Conservation (phyloP, 2,888 invertebrate species). For the Tryphoninae sp. region DNA sequence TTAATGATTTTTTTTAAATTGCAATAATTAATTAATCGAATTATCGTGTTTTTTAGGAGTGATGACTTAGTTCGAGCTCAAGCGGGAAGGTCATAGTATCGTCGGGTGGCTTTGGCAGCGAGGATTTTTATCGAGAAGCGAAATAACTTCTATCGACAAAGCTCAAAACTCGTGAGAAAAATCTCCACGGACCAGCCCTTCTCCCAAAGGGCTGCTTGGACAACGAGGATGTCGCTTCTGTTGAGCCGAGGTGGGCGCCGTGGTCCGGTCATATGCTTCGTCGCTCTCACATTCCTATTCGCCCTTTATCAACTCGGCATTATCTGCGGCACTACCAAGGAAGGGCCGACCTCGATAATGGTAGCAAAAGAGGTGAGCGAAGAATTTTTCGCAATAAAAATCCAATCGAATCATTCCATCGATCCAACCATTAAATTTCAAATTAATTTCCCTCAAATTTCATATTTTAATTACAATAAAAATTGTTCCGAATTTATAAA, state of each 20-base stretch:
- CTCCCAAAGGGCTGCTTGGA: conserved; percentile 10
- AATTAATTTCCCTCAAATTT: no score
- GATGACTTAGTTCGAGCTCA: conserved; percentile 72
- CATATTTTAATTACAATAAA: no score
- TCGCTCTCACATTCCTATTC: conserved; percentile 79
- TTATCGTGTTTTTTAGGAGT: conserved; percentile 69
- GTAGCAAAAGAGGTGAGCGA: conserved; percentile 80
- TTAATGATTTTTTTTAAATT: conserved; percentile 10
- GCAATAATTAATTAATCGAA: no score
- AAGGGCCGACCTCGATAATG: conserved; percentile 78
- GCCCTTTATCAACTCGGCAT: conserved; percentile 81
- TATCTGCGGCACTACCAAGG: conserved; percentile 77
- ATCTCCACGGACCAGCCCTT: background rate
- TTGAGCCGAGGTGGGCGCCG: conserved; percentile 80
- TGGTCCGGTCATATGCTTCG: conserved; percentile 79
- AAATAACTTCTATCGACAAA: conserved; percentile 25
- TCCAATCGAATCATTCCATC: background rate
- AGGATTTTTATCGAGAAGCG: background rate
- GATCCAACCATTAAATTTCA: background rate
- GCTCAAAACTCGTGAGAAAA: conserved; percentile 10
- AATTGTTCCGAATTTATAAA: background rate
- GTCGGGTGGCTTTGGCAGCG: conserved; percentile 18
- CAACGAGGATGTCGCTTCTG: conserved; percentile 78
- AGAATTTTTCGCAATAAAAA: background rate
- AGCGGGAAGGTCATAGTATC: conserved; percentile 18